Conservation (phyloP, 2,113 vertebrate genomes). For the Crocuta crocuta region DNA sequence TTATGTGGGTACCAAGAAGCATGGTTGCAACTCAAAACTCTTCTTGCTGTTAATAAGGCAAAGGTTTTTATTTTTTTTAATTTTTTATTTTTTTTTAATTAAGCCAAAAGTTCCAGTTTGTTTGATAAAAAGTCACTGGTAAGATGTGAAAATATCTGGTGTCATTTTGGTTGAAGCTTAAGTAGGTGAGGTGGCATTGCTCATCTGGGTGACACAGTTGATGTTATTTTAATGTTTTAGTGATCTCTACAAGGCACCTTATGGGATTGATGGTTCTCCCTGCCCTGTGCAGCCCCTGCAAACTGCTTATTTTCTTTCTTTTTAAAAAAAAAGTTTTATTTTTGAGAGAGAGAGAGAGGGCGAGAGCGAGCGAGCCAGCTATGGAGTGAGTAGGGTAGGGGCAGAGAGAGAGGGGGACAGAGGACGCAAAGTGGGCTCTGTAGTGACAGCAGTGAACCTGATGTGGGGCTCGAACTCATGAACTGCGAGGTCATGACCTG, state of each 20-base stretch:
- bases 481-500: no score
- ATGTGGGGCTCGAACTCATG: no score
- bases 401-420: no score
- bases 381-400: no score
- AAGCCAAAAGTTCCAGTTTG: background rate
- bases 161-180: background rate
- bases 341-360: no score
- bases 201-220: background rate
- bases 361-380: no score
- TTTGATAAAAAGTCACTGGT: background rate
- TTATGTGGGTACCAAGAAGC: background rate
- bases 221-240: background rate
- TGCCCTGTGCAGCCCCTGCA: rapidly evolving
- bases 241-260: background rate
- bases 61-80: background rate
- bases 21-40: background rate
- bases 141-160: background rate
- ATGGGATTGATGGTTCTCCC: background rate
- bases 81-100: background rate
- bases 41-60: background rate
- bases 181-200: background rate
- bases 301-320: no score
- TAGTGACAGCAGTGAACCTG: no score
- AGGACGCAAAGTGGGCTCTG: no score
- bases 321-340: no score